phyloP scores from a whole-genome alignment of 2,113 vertebrate species.

The Lasiurus cinereus region DNA sequence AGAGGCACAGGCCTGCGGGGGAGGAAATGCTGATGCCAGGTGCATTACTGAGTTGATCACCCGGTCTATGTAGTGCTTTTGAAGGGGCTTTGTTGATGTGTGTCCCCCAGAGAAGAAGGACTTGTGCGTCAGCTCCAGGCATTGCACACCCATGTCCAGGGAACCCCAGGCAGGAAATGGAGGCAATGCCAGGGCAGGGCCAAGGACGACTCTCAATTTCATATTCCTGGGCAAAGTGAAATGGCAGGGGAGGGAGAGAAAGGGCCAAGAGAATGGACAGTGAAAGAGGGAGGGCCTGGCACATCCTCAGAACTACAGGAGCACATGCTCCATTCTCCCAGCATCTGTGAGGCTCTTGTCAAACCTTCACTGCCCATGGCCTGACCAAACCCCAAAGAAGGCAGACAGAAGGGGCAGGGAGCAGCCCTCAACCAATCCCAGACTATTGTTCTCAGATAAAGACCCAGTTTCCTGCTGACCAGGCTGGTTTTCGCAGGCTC shows the following conservation, averaged over 20 bases:
- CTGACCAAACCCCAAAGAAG: not conserved
- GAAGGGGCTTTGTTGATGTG: not conserved
- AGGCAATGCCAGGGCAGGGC: not conserved
- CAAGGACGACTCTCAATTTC: not conserved
- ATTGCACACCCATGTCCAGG: not conserved
- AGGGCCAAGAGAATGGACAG: not conserved
- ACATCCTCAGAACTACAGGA: no score
- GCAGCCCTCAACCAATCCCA: not conserved
- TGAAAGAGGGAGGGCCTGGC: rapidly evolving
- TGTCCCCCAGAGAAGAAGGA: not conserved
- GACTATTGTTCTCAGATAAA: not conserved
- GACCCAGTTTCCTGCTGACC: not conserved
- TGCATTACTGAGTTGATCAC: no score
- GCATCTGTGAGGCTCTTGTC: not conserved
- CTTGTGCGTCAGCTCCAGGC: not conserved
- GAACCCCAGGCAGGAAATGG: not conserved
- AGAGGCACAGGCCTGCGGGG: not conserved
- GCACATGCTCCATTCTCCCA: no score
- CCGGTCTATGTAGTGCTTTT: not conserved
- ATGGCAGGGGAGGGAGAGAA: not conserved
- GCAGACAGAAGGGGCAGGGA: no score
- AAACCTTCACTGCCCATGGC: not conserved
- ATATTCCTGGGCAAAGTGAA: not conserved
- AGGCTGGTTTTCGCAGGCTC: not conserved
- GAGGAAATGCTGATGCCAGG: no score